These are phyloP conservation scores for Camelus bactrianus DNA, from an alignment of 2,113 vertebrate genomes.

Conservation along the genomic window DNA sequence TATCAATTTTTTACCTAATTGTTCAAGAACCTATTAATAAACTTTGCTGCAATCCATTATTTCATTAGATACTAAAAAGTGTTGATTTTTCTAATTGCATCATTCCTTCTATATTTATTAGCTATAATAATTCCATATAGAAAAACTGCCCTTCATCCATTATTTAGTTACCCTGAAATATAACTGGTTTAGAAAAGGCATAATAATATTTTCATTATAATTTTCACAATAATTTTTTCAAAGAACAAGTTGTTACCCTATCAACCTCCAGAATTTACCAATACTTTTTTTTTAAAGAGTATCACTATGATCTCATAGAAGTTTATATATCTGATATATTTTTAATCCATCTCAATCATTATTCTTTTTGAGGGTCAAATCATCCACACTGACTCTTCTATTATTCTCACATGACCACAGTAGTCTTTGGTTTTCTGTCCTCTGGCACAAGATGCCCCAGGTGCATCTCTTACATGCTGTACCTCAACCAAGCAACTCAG, in stretches of 20 bases:
- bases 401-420: not conserved
- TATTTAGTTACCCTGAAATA: not conserved
- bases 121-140: not conserved
- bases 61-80: not conserved
- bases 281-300: not conserved
- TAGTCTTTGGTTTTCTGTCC: not conserved
- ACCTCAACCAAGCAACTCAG: not conserved
- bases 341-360: not conserved
- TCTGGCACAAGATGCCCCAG: not conserved
- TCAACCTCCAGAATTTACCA: not conserved
- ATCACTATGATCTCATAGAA: not conserved
- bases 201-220: not conserved
- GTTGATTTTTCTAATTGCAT: not conserved
- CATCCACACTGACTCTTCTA: not conserved
- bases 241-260: not conserved
- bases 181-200: not conserved
- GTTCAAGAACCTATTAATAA: not conserved
- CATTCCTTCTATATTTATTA: not conserved
- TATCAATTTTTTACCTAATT: not conserved
- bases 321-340: not conserved
- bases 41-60: not conserved
- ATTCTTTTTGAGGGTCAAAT: not conserved
- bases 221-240: not conserved
- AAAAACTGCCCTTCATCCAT: slow-evolving; percentile 1
- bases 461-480: not conserved